These are phyloP conservation scores for Polia nebulosa DNA, from an alignment of 2,888 invertebrate species.

Conservation along the genomic window DNA sequence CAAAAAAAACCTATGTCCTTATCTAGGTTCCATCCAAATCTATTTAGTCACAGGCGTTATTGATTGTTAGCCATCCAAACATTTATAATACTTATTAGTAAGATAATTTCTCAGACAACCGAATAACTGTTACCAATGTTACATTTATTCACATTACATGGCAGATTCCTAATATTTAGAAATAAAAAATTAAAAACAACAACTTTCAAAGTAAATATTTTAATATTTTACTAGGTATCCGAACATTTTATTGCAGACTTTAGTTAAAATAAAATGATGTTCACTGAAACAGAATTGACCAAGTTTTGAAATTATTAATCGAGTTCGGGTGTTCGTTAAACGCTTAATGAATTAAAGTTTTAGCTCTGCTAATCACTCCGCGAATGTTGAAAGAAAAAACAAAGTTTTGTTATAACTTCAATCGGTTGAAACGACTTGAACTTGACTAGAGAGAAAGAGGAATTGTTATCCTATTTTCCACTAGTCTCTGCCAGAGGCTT, in stretches of 20 bases:
- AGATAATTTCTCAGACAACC: too few relatives aligned
- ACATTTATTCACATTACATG: neutral
- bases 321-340: slow-evolving; percentile 39
- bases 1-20: too few relatives aligned
- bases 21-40: too few relatives aligned
- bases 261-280: slow-evolving; percentile 19
- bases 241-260: slow-evolving; percentile 3
- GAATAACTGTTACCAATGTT: too few relatives aligned
- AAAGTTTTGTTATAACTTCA: neutral
- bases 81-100: too few relatives aligned
- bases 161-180: neutral
- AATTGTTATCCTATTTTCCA: too few relatives aligned
- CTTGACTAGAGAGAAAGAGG: too few relatives aligned
- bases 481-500: too few relatives aligned
- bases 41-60: too few relatives aligned
- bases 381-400: slow-evolving; percentile 4
- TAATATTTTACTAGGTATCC: neutral
- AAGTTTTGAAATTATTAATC: slow-evolving; percentile 54
- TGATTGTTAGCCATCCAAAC: too few relatives aligned
- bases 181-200: neutral
- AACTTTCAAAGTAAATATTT: neutral
- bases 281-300: slow-evolving; percentile 46
- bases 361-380: slow-evolving; percentile 13
- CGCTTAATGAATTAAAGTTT: slow-evolving; percentile 36
- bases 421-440: neutral